These are phyloP conservation scores for Leptinotarsa texana DNA, from an alignment of 1,140 invertebrate species.

Conservation along the genomic window DNA sequence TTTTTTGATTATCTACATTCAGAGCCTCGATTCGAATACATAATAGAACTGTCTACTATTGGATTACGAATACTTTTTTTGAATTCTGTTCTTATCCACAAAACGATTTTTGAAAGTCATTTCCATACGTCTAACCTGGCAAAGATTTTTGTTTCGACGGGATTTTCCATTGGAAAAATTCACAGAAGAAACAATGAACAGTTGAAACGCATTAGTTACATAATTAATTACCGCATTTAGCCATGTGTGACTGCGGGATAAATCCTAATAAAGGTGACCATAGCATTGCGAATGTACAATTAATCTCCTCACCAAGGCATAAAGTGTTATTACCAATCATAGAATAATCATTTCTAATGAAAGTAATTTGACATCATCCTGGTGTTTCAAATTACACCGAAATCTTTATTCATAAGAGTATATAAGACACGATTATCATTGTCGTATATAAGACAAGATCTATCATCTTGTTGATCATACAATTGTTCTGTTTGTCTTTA, in stretches of 20 bases:
- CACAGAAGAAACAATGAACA: no score
- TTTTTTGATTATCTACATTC: no score
- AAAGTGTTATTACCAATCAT: slow-evolving; percentile 6
- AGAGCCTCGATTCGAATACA: no score
- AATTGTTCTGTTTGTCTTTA: background rate
- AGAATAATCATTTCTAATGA: background rate
- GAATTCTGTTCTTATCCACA: no score
- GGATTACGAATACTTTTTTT: no score
- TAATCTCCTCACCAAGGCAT: background rate
- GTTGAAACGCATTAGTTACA: background rate
- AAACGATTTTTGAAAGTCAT: no score
- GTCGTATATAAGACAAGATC: background rate
- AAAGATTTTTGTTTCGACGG: no score
- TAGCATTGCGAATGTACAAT: background rate
- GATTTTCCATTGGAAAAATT: no score
- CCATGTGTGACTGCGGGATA: background rate
- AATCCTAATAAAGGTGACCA: background rate
- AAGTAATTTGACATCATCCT: background rate
- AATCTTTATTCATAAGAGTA: background rate
- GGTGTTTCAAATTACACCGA: slow-evolving; percentile 5
- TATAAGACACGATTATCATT: background rate
- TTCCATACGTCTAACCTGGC: no score
- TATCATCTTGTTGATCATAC: background rate
- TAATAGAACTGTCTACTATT: no score
- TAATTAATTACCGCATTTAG: background rate